Evolutionary conservation across 2,113 vertebrate genomes (phyloP).

Genomic region (Syrrhaptes paradoxus): DNA sequence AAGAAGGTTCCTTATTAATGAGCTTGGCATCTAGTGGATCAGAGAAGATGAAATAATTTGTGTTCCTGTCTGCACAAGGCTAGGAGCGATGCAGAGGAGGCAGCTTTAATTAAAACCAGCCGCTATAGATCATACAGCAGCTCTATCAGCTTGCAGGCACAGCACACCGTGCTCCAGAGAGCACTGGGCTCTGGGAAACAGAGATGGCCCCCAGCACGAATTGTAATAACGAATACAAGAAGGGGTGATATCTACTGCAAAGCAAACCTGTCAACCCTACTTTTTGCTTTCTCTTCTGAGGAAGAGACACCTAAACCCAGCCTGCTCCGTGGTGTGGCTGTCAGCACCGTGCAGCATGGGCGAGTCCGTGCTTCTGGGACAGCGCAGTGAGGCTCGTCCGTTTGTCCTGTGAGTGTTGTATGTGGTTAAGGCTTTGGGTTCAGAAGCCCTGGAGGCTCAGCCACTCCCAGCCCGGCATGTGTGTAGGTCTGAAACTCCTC

Average conservation of each 20-base stretch:
- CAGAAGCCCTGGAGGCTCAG: neutral
- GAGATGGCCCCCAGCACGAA: neutral
- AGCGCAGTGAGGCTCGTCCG: accelerated
- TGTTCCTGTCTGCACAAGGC: neutral
- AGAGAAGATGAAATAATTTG: neutral
- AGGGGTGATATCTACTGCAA: neutral
- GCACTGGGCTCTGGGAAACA: neutral
- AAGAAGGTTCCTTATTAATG: neutral
- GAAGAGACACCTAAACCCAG: neutral
- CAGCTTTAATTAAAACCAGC: slow-evolving; percentile 49
- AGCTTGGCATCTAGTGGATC: slow-evolving; percentile 3
- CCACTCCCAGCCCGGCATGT: neutral
- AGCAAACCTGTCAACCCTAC: neutral
- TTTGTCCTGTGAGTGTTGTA: accelerated
- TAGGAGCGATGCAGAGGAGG: neutral
- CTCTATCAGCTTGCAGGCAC: neutral
- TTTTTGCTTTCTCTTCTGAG: neutral
- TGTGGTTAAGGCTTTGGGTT: neutral
- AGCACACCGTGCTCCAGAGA: accelerated
- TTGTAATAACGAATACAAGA: accelerated
- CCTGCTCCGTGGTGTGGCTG: accelerated
- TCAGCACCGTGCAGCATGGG: accelerated
- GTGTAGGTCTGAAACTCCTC: neutral
- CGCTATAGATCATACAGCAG: neutral
- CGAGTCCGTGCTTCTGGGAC: accelerated